Evolutionary conservation across 2,888 invertebrate species (phyloP).

Genomic region (Cheilosia vernalis): DNA sequence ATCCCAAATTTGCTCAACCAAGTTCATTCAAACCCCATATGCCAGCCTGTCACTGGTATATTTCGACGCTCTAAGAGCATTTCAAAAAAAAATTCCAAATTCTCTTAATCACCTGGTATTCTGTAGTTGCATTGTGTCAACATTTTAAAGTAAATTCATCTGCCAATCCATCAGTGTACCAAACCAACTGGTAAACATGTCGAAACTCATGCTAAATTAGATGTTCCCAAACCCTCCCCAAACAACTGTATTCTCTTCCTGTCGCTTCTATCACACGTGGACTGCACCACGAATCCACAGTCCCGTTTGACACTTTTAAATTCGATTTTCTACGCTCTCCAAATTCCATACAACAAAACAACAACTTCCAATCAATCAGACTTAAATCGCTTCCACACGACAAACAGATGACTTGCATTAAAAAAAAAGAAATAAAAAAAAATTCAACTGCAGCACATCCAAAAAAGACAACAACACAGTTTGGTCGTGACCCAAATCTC

Average conservation of each 20-base stretch:
- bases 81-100: neutral
- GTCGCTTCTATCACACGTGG: neutral
- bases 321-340: neutral
- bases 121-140: neutral
- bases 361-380: constrained; percentile 20
- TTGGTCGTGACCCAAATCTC: constrained; percentile 61
- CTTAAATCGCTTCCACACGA: constrained; percentile 1
- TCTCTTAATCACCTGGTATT: neutral
- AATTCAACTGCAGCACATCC: constrained; percentile 4
- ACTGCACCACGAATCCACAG: neutral
- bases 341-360: constrained; percentile 3
- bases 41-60: too few species aligned
- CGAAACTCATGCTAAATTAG: constrained; percentile 11
- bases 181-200: constrained; percentile 5
- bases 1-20: too few species aligned
- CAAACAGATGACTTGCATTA: constrained; percentile 17
- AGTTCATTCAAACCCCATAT: too few species aligned
- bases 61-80: neutral
- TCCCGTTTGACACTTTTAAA: neutral
- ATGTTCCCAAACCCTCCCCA: constrained; percentile 12
- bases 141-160: constrained; percentile 14
- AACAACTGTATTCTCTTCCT: neutral
- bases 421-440: constrained; percentile 5
- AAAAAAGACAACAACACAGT: constrained; percentile 4
- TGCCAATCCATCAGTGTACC: constrained; percentile 8